Evolutionary conservation across 2,797 vertebrate genomes (phyloP).

Genomic region (Eurystomus glaucurus): DNA sequence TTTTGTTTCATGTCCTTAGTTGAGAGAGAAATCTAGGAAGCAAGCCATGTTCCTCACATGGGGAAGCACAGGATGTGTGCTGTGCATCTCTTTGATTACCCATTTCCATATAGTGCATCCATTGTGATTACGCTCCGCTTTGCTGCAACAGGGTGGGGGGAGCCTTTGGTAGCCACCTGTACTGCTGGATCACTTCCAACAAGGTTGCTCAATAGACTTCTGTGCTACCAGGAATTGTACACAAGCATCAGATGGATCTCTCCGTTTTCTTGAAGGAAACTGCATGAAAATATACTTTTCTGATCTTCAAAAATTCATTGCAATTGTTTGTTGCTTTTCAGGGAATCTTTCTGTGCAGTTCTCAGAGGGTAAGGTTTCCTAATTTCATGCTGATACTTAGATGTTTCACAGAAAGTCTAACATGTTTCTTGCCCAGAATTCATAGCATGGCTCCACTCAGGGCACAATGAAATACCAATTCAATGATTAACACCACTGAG

Average conservation of each 20-base stretch:
- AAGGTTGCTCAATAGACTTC: neutral
- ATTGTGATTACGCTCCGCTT: neutral
- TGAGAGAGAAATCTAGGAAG: neutral
- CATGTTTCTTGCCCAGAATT: neutral
- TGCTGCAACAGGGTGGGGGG: fast-evolving
- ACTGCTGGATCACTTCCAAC: neutral
- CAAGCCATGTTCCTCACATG: fast-evolving
- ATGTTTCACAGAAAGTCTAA: neutral
- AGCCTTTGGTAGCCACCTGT: neutral
- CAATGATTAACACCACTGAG: neutral
- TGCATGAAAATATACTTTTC: neutral
- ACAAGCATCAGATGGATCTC: neutral
- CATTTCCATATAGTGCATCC: neutral
- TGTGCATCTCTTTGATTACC: neutral
- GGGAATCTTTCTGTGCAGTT: neutral
- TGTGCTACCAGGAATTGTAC: neutral
- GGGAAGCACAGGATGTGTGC: neutral
- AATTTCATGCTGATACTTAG: neutral
- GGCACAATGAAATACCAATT: neutral
- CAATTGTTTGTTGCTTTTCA: neutral
- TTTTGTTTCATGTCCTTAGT: neutral
- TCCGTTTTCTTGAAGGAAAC: neutral
- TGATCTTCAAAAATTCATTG: neutral
- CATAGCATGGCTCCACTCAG: neutral
- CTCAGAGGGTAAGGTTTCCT: neutral